Conservation (phyloP, 2,113 vertebrate species). For the Tyto alba region DNA sequence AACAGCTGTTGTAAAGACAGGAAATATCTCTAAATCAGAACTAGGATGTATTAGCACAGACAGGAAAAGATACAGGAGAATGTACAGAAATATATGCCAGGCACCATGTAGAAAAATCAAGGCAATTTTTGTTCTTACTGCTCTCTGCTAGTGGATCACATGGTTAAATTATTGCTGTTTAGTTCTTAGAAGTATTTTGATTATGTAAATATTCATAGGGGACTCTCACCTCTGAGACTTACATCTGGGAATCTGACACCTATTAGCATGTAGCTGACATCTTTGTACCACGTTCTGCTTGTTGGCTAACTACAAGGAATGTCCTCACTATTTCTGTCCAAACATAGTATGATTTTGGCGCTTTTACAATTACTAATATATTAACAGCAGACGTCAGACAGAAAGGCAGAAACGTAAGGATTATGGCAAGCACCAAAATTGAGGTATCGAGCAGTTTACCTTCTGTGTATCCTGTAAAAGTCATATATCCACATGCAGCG, state of each 20-base stretch:
- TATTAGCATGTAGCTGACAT: background rate
- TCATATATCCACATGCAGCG: conserved; percentile 83
- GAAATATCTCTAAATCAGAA: background rate
- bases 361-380: background rate
- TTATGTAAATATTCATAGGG: background rate
- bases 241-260: background rate
- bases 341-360: background rate
- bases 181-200: background rate
- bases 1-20: background rate
- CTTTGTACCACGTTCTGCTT: background rate
- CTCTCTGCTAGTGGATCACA: background rate
- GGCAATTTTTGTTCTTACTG: background rate
- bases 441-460: conserved; percentile 69
- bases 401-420: background rate
- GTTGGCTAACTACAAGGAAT: background rate
- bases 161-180: background rate
- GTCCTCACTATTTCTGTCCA: background rate
- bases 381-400: background rate
- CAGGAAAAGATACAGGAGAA: background rate
- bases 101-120: background rate
- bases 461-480: conserved; percentile 93
- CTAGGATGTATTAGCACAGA: background rate
- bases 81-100: background rate
- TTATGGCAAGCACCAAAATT: background rate
- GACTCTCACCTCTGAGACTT: background rate